Evolutionary conservation across 2,888 invertebrate genomes (phyloP).

Genomic region (Pristionchus exspectatus): DNA sequence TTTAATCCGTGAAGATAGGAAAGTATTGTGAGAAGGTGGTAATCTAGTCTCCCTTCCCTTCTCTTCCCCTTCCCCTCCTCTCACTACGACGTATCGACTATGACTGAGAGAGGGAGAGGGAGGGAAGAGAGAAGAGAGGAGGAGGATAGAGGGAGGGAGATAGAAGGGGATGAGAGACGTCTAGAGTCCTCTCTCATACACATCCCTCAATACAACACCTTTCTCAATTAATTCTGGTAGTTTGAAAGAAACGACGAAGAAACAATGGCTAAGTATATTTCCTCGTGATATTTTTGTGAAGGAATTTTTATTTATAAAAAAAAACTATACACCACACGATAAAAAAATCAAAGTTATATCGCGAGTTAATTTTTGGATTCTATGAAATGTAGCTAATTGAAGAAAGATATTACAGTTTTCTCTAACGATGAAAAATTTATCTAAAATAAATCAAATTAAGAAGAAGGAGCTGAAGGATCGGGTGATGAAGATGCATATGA

Average conservation of each 20-base stretch:
- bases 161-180: neutral
- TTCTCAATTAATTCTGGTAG: neutral
- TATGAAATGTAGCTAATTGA: neutral
- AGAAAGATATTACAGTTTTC: neutral
- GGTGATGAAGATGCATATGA: slow-evolving; percentile 54
- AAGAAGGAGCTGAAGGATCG: neutral
- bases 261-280: neutral
- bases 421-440: neutral
- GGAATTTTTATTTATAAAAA: too few relatives aligned
- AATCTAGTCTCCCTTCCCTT: slow-evolving; percentile 9
- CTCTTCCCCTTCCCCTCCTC: neutral
- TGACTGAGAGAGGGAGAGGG: slow-evolving; percentile 3
- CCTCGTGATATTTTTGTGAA: too few relatives aligned
- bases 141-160: neutral
- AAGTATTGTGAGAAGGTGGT: slow-evolving; percentile 33
- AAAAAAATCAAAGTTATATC: too few relatives aligned
- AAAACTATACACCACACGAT: too few relatives aligned
- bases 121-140: neutral
- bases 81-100: slow-evolving; percentile 6
- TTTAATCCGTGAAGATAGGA: neutral
- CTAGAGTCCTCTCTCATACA: neutral
- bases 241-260: neutral
- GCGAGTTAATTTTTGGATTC: too few relatives aligned
- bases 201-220: neutral
- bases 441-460: neutral